A percentile compares a stretch with the other conserved stretches of the same genome.
Conservation (phyloP, 2,888 invertebrate species). For the Amiota mariae region DNA sequence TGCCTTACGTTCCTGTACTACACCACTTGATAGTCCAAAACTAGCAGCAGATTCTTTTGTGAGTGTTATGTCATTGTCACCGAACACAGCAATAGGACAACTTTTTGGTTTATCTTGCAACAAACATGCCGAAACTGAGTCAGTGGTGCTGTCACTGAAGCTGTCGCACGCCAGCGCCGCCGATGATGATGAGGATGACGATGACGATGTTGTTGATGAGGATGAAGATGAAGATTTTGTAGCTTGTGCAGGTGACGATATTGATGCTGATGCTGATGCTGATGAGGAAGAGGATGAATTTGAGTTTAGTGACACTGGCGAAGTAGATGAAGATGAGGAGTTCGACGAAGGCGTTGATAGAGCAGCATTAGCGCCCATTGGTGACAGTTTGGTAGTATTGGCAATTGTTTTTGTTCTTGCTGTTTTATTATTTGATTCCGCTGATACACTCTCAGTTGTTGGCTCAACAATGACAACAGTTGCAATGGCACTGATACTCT, state of each 20-base stretch:
- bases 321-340: conserved; percentile 52
- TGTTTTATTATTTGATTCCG: conserved; percentile 28
- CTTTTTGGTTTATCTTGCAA: conserved; percentile 33
- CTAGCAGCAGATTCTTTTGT: conserved; percentile 62
- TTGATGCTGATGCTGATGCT: too few relatives aligned
- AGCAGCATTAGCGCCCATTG: conserved; percentile 24
- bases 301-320: conserved; percentile 50
- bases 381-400: conserved; percentile 43
- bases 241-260: conserved; percentile 35
- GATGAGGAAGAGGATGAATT: conserved; percentile 46
- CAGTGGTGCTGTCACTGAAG: conserved; percentile 29
- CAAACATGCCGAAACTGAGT: conserved; percentile 10
- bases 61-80: conserved; percentile 68
- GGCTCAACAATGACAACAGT: conserved; percentile 59
- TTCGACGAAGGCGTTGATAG: conserved; percentile 44
- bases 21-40: conserved; percentile 51
- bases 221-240: background rate
- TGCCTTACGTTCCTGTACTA: background rate
- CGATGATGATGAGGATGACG: conserved; percentile 22
- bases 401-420: conserved; percentile 42
- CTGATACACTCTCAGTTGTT: conserved; percentile 30
- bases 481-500: conserved; percentile 31
- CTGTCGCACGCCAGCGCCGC: conserved; percentile 30
- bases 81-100: conserved; percentile 67
- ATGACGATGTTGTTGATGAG: background rate